A percentile compares a stretch with the other conserved stretches of the same genome.
These are phyloP conservation scores for Chinchilla lanigera DNA, from an alignment of 2,113 vertebrate species.

Conservation along the genomic window DNA sequence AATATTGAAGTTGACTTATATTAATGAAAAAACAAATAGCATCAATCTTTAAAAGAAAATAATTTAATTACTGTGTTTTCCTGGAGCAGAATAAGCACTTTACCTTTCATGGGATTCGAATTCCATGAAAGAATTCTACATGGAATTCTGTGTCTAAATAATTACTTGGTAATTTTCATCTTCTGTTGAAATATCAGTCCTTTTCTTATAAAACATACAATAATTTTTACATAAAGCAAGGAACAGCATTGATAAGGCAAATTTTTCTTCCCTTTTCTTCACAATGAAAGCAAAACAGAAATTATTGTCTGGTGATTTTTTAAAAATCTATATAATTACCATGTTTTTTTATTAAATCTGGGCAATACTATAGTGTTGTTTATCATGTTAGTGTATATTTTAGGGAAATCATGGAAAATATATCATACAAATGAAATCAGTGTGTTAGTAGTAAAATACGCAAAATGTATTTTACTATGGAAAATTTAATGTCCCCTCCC, in stretches of 20 bases:
- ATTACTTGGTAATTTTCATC: conserved; percentile 53
- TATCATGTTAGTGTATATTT: neutral
- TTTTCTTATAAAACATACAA: neutral
- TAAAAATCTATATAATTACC: neutral
- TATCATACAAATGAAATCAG: conserved; percentile 27
- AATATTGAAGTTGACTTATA: neutral
- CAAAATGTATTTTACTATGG: neutral
- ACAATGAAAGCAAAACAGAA: conserved; percentile 29
- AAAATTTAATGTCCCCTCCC: neutral
- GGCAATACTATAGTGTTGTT: neutral
- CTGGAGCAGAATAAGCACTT: conserved; percentile 24
- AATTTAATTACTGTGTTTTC: conserved; percentile 14
- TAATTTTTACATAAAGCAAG: conserved; percentile 13
- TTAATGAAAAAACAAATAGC: neutral
- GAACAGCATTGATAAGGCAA: conserved; percentile 16
- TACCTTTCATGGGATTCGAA: neutral
- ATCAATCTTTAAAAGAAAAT: conserved; percentile 32
- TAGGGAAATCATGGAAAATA: neutral
- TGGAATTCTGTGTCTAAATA: conserved; percentile 21
- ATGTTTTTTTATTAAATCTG: neutral
- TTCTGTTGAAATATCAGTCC: conserved; percentile 32
- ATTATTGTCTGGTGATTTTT: conserved; percentile 17
- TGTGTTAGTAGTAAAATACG: neutral
- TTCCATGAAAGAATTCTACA: neutral
- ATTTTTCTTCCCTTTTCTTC: neutral